phyloP scores from a whole-genome alignment of 2,113 vertebrate genomes.

The Leuciscus idus region DNA sequence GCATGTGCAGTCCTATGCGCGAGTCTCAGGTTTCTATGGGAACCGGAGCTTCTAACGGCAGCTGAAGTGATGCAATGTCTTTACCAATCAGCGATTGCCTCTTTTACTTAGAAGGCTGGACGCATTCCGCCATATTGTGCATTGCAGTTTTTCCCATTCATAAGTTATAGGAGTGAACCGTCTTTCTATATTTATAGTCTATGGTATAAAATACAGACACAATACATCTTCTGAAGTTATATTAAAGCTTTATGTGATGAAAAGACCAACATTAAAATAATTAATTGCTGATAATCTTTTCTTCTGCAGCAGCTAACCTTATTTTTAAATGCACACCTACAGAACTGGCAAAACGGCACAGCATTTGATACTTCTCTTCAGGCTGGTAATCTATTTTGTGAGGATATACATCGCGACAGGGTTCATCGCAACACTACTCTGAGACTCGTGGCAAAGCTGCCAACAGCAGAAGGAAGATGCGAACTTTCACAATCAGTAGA shows the following conservation, averaged over 20 bases:
- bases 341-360: neutral
- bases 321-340: conserved; percentile 4
- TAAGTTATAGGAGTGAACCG: no score
- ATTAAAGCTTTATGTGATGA: neutral
- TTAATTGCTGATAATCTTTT: neutral
- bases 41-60: no score
- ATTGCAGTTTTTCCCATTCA: no score
- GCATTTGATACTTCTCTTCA: neutral
- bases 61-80: no score
- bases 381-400: conserved; percentile 21
- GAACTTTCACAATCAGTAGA: conserved; percentile 20
- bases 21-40: no score
- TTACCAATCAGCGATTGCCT: no score
- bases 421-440: conserved; percentile 7
- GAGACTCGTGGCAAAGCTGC: conserved; percentile 19
- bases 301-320: neutral
- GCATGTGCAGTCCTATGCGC: no score
- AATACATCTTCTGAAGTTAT: no score
- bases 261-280: neutral
- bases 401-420: conserved; percentile 5
- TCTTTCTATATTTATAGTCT: no score
- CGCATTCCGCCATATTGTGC: no score
- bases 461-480: conserved; percentile 14
- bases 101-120: no score
- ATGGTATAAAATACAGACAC: no score